Conservation (phyloP, 2,113 vertebrate genomes). For the Tetraodon nigroviridis region DNA sequence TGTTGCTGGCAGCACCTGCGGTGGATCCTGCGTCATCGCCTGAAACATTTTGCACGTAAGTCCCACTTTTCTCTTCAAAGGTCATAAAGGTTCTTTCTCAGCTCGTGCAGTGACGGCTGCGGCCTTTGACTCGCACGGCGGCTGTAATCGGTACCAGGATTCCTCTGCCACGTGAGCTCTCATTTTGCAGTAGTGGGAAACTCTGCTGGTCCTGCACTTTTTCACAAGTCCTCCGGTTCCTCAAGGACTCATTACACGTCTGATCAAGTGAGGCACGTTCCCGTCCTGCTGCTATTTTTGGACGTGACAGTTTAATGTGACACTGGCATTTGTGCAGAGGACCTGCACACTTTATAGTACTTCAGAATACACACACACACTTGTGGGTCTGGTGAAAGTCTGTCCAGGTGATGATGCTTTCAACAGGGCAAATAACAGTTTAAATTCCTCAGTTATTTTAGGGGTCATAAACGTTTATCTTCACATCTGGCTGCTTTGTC, state of each 20-base stretch:
- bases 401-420: background rate
- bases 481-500: too few species aligned
- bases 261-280: slow-evolving; percentile 33
- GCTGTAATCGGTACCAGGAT: background rate
- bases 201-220: slow-evolving; percentile 10
- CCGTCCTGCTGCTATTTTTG: slow-evolving; percentile 53
- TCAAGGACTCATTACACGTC: slow-evolving; percentile 8
- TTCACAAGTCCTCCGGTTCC: slow-evolving; percentile 40
- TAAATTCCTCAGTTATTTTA: too few species aligned
- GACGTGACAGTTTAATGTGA: slow-evolving; percentile 31
- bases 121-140: too few species aligned
- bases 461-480: too few species aligned
- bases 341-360: slow-evolving; percentile 8
- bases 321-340: slow-evolving; percentile 26
- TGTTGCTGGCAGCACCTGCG: slow-evolving; percentile 8
- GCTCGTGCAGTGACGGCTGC: too few species aligned
- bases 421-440: too few species aligned
- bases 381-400: too few species aligned
- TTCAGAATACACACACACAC: background rate
- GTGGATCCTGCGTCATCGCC: background rate
- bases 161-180: too few species aligned
- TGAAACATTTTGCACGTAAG: slow-evolving; percentile 32
- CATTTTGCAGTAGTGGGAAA: too few species aligned
- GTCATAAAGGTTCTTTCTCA: too few species aligned
- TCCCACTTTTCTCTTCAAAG: background rate